Evolutionary conservation across 2,113 vertebrate species (phyloP), one percentile per base, ranked within the genome.

Genomic region (Lasiurus borealis): DNA sequence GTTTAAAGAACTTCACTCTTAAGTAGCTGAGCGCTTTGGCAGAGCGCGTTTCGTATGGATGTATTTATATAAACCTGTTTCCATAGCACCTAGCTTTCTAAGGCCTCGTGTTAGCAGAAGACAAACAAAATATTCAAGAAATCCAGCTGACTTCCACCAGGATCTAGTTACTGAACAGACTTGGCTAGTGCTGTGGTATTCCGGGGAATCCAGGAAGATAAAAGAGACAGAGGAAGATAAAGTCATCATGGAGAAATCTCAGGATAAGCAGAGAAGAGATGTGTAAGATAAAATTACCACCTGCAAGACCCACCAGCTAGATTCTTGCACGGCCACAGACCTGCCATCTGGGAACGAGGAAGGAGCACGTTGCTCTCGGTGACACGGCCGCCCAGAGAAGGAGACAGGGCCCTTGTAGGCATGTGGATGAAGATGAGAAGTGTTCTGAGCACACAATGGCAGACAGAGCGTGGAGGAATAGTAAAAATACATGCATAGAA

Each of bases 1-100:
- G 62, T 72, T 76, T 50, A 62, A 95, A 92, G 69, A 92, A 91
- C 80, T 71, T 89, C 85, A 90, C 75, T 90, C 14, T n/a, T 62
- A 88, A 86, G 88, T 64, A 95, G 78, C 86, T 88, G 80, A 94
- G 88, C 89, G 89, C 52, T 91, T 78, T 87, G 52, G 62, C 36
- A 84, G 64, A 87, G 87, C 36, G 88, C 40, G 50, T 93, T 93
- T 77, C 75, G 59, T 89, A 59, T 85, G 76, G 73, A 92, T 80
- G 94, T 40, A 89, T 95, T 97, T 97, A 94, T 96, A 69, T 93
- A 89, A 96, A 81, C 34, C 90, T 93, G 94, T 97, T 97, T 94
- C 96, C 96, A 96, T 96, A 96, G 96, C 78, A 95, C 85, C 92
- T 71, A 68, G 13, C 23, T 78, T 62, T 85, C 82, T 52, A 75